phyloP scores from a whole-genome alignment of 2,888 invertebrate species.

The Eucera pruinosa region DNA sequence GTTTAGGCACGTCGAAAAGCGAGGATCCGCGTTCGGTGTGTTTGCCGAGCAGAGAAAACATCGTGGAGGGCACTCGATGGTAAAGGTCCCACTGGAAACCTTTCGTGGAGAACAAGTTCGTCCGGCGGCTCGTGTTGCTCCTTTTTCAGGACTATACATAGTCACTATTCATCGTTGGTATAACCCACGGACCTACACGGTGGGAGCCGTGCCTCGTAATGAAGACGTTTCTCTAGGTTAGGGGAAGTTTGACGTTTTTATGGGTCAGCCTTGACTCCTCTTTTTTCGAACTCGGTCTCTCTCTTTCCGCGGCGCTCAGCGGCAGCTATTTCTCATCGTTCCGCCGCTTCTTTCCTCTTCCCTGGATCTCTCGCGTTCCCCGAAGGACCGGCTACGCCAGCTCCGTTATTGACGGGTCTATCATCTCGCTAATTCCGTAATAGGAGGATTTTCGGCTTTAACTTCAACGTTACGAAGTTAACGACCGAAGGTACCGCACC shows the following conservation, averaged over 20 bases:
- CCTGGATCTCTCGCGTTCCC: constrained; percentile 63
- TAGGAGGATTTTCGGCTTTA: constrained; percentile 79
- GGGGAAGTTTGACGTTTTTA: constrained; percentile 84
- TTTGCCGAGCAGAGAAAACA: constrained; percentile 71
- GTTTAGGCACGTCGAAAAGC: constrained; percentile 16
- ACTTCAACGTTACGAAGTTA: constrained; percentile 67
- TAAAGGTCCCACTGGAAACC: constrained; percentile 72
- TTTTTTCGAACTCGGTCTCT: constrained; percentile 68
- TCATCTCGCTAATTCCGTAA: constrained; percentile 83
- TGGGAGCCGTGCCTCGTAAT: constrained; percentile 78
- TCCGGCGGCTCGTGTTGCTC: constrained; percentile 56
- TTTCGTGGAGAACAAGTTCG: constrained; percentile 69
- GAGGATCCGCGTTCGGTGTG: constrained; percentile 44
- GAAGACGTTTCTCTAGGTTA: constrained; percentile 84
- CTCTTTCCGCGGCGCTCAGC: constrained; percentile 16
- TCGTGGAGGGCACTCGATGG: constrained; percentile 70
- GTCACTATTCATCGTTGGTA: constrained; percentile 73
- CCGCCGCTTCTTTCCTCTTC: constrained; percentile 40
- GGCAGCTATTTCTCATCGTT: constrained; percentile 45
- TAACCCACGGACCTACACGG: constrained; percentile 71
- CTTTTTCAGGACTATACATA: constrained; percentile 71
- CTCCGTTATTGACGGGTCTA: constrained; percentile 81
- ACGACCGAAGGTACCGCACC: constrained; percentile 67
- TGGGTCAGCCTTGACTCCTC: constrained; percentile 80
- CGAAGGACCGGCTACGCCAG: constrained; percentile 72